phyloP scores from a whole-genome alignment of 2,113 vertebrate species.

The Pterophyllum scalare region DNA sequence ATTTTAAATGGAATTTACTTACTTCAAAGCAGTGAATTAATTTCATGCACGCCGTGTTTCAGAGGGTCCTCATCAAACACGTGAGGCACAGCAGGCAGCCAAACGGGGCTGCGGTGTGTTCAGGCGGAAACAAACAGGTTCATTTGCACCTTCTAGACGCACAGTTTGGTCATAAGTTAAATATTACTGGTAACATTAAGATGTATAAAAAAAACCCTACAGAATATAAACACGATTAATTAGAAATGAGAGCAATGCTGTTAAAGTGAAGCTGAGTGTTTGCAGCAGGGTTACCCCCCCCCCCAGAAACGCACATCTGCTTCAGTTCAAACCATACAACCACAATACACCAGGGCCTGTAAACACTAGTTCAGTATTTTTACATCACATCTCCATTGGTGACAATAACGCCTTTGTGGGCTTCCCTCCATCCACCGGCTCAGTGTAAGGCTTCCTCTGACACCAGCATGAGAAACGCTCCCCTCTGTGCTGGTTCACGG shows the following conservation, averaged over 20 bases:
- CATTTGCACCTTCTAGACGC: background rate
- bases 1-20: background rate
- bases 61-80: no score
- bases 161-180: background rate
- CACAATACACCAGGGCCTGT: background rate
- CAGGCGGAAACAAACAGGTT: background rate
- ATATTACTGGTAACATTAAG: rapidly evolving
- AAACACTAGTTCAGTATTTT: background rate
- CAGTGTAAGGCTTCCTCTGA: background rate
- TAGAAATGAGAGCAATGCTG: background rate
- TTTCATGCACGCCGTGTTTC: no score
- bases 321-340: background rate
- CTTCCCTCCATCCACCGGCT: background rate
- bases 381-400: background rate
- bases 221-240: background rate
- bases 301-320: background rate
- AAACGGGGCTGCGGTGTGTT: background rate
- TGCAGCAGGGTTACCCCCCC: background rate
- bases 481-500: background rate
- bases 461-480: background rate
- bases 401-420: slow-evolving; percentile 29
- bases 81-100: background rate
- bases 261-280: background rate
- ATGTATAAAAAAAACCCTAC: background rate
- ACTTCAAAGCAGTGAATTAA: background rate